Conservation (phyloP, 2,797 vertebrate species). For the Melanotaenia nigrans region DNA sequence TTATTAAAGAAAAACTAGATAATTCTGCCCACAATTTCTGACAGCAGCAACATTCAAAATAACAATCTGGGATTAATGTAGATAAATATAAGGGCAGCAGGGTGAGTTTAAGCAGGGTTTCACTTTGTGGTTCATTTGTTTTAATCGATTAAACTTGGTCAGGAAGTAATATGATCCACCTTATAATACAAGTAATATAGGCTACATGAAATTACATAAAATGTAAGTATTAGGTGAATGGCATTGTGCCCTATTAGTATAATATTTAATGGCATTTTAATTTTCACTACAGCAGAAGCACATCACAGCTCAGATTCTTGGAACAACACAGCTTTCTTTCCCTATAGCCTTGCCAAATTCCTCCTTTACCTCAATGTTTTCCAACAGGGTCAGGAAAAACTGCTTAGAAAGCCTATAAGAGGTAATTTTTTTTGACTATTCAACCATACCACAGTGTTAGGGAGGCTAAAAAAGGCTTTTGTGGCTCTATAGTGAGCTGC, state of each 20-base stretch:
- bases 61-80: not conserved
- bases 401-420: not conserved
- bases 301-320: not conserved
- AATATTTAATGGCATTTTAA: not conserved
- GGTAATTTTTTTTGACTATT: not conserved
- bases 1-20: not conserved
- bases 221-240: not conserved
- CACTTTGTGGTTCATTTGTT: not conserved
- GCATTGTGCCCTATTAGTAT: not conserved
- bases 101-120: not conserved
- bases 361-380: conserved; percentile 9
- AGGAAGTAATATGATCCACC: not conserved
- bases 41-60: not conserved
- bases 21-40: not conserved
- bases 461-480: conserved; percentile 9
- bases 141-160: too few species aligned
- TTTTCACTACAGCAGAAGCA: not conserved
- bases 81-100: not conserved
- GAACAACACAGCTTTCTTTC: not conserved
- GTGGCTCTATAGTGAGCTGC: not conserved
- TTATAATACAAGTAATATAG: not conserved
- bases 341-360: not conserved
- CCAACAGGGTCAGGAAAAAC: not conserved
- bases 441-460: not conserved
- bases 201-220: not conserved